Evolutionary conservation across 2,888 invertebrate genomes (phyloP), one percentile per base, ranked within the genome.

Genomic region (Lepidocyrtinus sp.): DNA sequence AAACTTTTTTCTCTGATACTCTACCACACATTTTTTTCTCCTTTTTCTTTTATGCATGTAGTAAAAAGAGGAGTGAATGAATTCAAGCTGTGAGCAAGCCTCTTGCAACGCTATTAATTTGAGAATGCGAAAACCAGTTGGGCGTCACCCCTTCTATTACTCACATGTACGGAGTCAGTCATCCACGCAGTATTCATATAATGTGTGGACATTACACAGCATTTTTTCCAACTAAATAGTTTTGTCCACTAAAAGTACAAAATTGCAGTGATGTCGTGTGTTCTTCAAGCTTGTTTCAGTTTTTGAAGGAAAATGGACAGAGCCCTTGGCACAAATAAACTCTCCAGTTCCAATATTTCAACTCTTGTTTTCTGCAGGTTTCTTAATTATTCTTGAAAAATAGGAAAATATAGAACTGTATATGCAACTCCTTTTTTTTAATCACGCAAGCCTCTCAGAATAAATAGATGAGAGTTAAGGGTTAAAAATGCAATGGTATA

Each of bases 81-180:
- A 75, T 75, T 80, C 80, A 80, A 75, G 80, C 80, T 80, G 80
- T 75, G 80, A 80, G 80, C 75, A 59, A 71, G 65, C 67, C 75
- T 75, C 80, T 75, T 80, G 80, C 75, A 75, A 80, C 64, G 75
- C 70, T 75, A 75, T 80, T 80, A 59, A 80, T 75, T 75, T 80
- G 61, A 74, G 70, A 74, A 80, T 80, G 80, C 80, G 80, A 80
- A 80, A 80, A 80, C 80, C 80, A 75, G 80, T 80, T 80, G 80
- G 80, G 80, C 80, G 80, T 80, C 80, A 80, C 70, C 80, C 80
- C 62, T 27, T n/a, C 45, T 71, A 36, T 62, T 59, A 59, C 59
- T 59, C 59, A 59, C 36, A 59, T 59, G 21, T 21, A 59, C 59
- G 59, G n/a, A 21, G 59, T 9, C 7, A 59, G 55, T 59, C 15